Evolutionary conservation across 2,113 vertebrate species (phyloP).

Genomic region (Saguinus midas): DNA sequence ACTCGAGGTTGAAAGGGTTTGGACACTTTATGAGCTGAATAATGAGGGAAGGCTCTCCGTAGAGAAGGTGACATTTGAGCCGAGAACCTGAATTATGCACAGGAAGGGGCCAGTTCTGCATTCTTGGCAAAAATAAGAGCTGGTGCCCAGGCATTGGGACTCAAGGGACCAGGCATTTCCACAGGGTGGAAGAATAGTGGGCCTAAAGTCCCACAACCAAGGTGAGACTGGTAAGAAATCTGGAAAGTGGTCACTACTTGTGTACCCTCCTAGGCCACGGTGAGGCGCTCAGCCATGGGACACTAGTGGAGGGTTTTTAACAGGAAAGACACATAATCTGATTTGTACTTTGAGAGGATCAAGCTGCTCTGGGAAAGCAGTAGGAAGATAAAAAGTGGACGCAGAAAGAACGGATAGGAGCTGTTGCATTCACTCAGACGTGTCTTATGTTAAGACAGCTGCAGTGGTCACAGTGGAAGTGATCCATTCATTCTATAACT

Average conservation of each 20-base stretch:
- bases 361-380: neutral
- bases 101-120: neutral
- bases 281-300: neutral
- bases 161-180: neutral
- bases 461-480: neutral
- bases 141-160: neutral
- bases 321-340: neutral
- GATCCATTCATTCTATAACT: neutral
- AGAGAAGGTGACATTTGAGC: neutral
- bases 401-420: neutral
- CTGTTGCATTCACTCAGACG: neutral
- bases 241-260: neutral
- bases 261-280: too few species aligned
- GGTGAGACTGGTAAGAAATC: neutral
- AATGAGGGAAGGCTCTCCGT: neutral
- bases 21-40: neutral
- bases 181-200: neutral
- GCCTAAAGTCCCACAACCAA: neutral
- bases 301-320: neutral
- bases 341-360: neutral
- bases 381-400: neutral
- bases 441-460: neutral
- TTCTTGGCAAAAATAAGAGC: neutral
- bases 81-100: neutral
- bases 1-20: neutral